These are phyloP conservation scores for Larimichthys crocea DNA, from an alignment of 2,113 vertebrate species.

Conservation along the genomic window DNA sequence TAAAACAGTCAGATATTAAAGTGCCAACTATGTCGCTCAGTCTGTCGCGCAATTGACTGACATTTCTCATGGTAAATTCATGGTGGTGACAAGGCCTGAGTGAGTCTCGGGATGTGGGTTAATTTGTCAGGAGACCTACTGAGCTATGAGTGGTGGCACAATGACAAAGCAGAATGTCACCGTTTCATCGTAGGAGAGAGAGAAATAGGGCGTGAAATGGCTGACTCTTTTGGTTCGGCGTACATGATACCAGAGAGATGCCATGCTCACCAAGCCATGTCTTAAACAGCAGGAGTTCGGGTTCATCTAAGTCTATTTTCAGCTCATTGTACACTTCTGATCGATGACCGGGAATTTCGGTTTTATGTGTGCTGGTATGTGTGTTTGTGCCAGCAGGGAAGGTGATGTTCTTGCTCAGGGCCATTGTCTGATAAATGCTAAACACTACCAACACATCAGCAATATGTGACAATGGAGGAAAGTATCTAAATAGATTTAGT, in stretches of 20 bases:
- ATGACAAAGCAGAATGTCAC: conserved; percentile 76
- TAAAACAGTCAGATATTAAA: conserved; percentile 22
- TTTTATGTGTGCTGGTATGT: background rate
- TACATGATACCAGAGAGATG: conserved; percentile 41
- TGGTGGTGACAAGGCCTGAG: conserved; percentile 72
- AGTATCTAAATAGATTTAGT: background rate
- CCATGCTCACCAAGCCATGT: conserved; percentile 38
- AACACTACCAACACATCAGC: background rate
- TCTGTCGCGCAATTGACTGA: conserved; percentile 62
- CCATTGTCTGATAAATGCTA: background rate
- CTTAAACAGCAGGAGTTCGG: conserved; percentile 19
- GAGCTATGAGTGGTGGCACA: conserved; percentile 59
- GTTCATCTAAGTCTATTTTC: conserved; percentile 53
- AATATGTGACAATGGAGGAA: no score
- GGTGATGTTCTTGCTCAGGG: conserved; percentile 11
- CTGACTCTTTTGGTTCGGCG: conserved; percentile 39
- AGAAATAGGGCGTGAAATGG: conserved; percentile 77
- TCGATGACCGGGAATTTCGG: background rate
- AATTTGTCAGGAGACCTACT: conserved; percentile 78
- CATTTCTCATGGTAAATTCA: conserved; percentile 78
- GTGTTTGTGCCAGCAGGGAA: background rate
- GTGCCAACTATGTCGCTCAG: conserved; percentile 31
- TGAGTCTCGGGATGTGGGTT: conserved; percentile 69
- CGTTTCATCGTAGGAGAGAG: conserved; percentile 44
- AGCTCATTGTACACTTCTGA: conserved; percentile 37